phyloP scores from a whole-genome alignment of 37 sponge, comb jelly and placozoan genomes.

The Ianthella basta region DNA sequence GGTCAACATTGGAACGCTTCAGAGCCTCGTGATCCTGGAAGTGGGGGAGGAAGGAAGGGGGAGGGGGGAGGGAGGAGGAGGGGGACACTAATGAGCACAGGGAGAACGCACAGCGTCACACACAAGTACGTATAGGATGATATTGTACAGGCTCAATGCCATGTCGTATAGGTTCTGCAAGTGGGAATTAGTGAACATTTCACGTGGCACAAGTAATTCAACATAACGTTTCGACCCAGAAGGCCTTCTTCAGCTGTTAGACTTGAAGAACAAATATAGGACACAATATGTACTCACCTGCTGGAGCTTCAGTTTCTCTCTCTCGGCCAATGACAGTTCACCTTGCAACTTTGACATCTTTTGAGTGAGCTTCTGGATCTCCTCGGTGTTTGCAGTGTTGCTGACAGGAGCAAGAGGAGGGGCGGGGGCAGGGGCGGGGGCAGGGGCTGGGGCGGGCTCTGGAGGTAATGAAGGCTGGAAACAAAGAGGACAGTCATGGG shows the following conservation, averaged over 20 bases:
- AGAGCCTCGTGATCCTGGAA: conserved; percentile 71
- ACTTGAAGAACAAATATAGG: not conserved
- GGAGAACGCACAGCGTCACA: not conserved
- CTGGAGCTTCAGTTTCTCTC: conserved; percentile 69
- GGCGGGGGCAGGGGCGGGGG: no score
- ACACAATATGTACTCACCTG: conserved; percentile 27
- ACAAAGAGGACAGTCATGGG: not conserved
- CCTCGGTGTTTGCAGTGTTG: not conserved
- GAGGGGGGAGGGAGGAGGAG: not conserved
- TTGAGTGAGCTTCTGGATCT: conserved; percentile 25
- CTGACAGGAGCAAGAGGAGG: no score
- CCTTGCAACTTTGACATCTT: conserved; percentile 59
- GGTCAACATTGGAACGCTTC: conserved; percentile 42
- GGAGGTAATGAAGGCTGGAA: not conserved
- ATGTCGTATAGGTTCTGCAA: no score
- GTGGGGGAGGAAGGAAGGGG: not conserved
- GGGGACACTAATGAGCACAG: not conserved
- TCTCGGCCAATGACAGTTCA: conserved; percentile 64
- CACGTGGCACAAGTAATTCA: no score
- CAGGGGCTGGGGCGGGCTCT: not conserved
- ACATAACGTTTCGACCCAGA: no score
- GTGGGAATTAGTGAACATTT: no score
- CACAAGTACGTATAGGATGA: not conserved
- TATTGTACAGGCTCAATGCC: no score
- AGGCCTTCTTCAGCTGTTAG: no score